Conservation (phyloP, 1,140 invertebrate species). For the Hestina assimilis region DNA sequence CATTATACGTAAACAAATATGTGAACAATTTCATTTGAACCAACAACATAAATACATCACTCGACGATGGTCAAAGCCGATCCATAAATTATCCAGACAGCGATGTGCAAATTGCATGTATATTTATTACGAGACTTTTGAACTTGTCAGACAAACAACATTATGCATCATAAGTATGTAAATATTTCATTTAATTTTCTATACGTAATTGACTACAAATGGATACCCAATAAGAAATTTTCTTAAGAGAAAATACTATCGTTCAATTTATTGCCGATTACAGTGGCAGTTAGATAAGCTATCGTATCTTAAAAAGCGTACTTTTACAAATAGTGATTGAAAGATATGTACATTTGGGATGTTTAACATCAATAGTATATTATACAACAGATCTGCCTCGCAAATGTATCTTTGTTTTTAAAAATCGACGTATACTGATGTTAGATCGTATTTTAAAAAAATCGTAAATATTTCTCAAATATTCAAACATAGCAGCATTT, state of each 20-base stretch:
- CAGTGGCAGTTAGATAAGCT: neutral
- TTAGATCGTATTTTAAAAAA: no score
- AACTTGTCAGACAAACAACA: constrained; percentile 7
- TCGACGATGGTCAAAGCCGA: constrained; percentile 12
- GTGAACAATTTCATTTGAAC: neutral
- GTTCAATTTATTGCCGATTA: neutral
- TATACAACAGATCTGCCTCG: no score
- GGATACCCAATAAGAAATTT: neutral
- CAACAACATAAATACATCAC: constrained; percentile 20
- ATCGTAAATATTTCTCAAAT: no score
- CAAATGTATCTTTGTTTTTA: no score
- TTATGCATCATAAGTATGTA: neutral
- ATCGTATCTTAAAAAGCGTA: no score
- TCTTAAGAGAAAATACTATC: neutral
- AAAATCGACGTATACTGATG: no score
- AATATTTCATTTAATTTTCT: neutral
- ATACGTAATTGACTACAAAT: neutral
- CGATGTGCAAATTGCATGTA: constrained; percentile 23
- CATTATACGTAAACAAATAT: neutral
- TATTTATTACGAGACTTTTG: constrained; percentile 22
- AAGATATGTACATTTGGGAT: neutral
- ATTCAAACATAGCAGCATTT: no score
- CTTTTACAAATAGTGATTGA: neutral
- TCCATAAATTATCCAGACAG: constrained; percentile 20
- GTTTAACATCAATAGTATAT: no score